Percentiles rank a stretch among this genome's conserved stretches.
phyloP scores from a whole-genome alignment of 2,113 vertebrate species.

The Scalopus aquaticus region DNA sequence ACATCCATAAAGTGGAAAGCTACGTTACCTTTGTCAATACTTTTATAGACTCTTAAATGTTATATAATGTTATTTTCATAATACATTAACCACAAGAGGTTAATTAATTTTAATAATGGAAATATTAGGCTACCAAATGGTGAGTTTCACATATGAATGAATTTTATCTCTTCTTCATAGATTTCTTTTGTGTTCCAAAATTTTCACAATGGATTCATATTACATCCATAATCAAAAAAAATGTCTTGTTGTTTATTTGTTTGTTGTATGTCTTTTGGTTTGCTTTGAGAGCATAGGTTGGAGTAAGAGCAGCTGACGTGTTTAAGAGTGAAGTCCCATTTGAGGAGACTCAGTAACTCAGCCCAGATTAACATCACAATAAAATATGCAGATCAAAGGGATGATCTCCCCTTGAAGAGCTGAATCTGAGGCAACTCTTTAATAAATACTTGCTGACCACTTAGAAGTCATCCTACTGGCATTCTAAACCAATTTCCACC shows the following conservation, averaged over 20 bases:
- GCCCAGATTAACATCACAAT: not conserved
- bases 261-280: not conserved
- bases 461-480: not conserved
- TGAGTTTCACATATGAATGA: not conserved
- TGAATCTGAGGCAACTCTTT: not conserved
- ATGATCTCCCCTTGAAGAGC: not conserved
- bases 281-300: not conserved
- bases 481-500: not conserved
- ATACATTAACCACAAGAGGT: not conserved
- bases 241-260: not conserved
- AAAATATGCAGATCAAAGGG: not conserved
- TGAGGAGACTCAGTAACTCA: not conserved
- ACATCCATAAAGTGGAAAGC: not conserved
- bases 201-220: not conserved
- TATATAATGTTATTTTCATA: not conserved
- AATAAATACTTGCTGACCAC: not conserved
- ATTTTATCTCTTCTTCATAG: not conserved
- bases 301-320: not conserved
- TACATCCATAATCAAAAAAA: slow-evolving; percentile 34
- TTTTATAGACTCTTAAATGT: not conserved
- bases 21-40: not conserved
- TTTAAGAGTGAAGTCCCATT: not conserved
- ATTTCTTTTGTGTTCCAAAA: not conserved
- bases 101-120: slow-evolving; percentile 34
- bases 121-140: not conserved